Evolutionary conservation across 2,113 vertebrate genomes (phyloP).

Genomic region (Larimichthys crocea): DNA sequence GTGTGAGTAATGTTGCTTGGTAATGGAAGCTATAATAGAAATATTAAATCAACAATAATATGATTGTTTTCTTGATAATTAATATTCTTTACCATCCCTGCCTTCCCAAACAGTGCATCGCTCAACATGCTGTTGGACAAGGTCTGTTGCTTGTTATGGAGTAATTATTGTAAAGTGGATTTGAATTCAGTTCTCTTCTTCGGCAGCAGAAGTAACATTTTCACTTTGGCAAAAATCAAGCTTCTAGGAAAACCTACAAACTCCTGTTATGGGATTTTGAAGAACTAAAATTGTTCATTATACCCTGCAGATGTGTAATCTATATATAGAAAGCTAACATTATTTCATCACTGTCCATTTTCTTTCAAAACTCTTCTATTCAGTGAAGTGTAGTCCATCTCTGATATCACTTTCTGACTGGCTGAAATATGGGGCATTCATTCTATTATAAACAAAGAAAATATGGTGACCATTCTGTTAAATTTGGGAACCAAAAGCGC

Average conservation of each 20-base stretch:
- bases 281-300: not conserved
- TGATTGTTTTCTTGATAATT: not conserved
- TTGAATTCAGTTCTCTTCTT: not conserved
- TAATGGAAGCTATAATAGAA: not conserved
- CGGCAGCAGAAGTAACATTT: not conserved
- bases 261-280: not conserved
- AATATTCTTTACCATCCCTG: no score
- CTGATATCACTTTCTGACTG: constrained; percentile 2
- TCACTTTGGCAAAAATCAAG: not conserved
- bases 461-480: constrained; percentile 45
- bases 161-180: not conserved
- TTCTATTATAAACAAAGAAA: constrained; percentile 48
- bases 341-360: not conserved
- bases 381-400: not conserved
- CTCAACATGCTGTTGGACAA: not conserved
- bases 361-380: not conserved
- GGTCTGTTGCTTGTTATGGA: no score
- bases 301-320: not conserved
- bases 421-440: constrained; percentile 30
- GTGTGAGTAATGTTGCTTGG: not conserved
- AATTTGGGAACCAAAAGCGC: constrained; percentile 17
- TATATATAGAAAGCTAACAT: constrained; percentile 5
- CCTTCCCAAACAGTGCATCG: not conserved
- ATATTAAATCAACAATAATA: not conserved
- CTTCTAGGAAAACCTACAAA: not conserved